These are phyloP conservation scores for Sycophila sp. DNA, from an alignment of 1,140 invertebrate species.

Conservation along the genomic window DNA sequence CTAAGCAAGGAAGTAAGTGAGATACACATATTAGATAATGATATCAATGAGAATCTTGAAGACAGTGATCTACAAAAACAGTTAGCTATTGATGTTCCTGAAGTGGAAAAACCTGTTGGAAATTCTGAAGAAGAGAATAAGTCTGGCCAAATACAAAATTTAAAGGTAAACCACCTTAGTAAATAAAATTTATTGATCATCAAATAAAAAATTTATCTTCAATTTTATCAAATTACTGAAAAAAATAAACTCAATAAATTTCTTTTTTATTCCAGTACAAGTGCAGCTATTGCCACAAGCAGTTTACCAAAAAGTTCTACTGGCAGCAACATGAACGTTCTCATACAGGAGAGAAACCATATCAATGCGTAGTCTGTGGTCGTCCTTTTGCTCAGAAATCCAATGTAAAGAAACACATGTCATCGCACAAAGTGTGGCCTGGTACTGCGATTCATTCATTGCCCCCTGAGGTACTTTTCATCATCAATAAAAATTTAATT, in stretches of 20 bases:
- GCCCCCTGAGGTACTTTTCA: conserved; percentile 58
- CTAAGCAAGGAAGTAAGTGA: conserved; percentile 48
- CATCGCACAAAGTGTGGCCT: conserved; percentile 73
- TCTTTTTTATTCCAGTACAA: conserved; percentile 57
- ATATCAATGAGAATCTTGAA: conserved; percentile 40
- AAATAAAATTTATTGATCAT: background rate
- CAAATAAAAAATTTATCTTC: conserved; percentile 23
- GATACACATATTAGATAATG: conserved; percentile 44
- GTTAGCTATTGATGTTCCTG: conserved; percentile 16
- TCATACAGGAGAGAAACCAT: conserved; percentile 74
- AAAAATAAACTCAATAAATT: no score
- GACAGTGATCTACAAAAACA: conserved; percentile 36
- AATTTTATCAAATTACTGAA: no score
- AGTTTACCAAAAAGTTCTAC: conserved; percentile 69
- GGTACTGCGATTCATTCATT: conserved; percentile 62
- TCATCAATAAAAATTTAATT: no score
- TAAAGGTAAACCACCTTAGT: conserved; percentile 53
- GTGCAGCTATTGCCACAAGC: conserved; percentile 66
- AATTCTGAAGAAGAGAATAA: conserved; percentile 43
- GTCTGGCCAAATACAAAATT: conserved; percentile 53
- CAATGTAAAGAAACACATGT: conserved; percentile 76
- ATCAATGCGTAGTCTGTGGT: conserved; percentile 73
- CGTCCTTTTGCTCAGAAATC: conserved; percentile 73
- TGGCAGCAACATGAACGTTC: conserved; percentile 68
- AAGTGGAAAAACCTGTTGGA: conserved; percentile 24